Evolutionary conservation across 2,888 invertebrate species (phyloP).

Genomic region (Drosophila ochracea): DNA sequence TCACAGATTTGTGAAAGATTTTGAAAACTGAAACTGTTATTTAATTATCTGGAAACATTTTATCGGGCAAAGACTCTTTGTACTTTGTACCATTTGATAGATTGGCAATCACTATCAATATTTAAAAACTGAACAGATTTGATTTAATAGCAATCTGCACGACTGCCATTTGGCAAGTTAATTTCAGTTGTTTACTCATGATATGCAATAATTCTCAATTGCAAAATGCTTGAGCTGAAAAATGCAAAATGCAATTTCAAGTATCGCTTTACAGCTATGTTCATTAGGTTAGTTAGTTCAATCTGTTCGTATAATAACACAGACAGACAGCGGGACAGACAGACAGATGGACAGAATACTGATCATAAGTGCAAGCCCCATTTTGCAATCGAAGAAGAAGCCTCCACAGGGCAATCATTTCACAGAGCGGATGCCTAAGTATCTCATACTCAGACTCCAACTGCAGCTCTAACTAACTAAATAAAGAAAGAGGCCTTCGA

Average conservation of each 20-base stretch:
- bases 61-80: neutral
- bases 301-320: slow-evolving; percentile 31
- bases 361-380: slow-evolving; percentile 46
- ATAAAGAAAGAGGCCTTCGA: slow-evolving; percentile 60
- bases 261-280: slow-evolving; percentile 64
- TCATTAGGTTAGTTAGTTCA: slow-evolving; percentile 64
- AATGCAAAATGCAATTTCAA: slow-evolving; percentile 43
- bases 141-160: neutral
- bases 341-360: slow-evolving; percentile 5
- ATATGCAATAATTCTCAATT: slow-evolving; percentile 19
- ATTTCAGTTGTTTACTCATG: slow-evolving; percentile 14
- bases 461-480: slow-evolving; percentile 56
- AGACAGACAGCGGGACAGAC: neutral
- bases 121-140: slow-evolving; percentile 1
- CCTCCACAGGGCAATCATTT: slow-evolving; percentile 51
- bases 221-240: slow-evolving; percentile 1
- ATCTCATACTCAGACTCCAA: slow-evolving; percentile 14
- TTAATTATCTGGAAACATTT: neutral
- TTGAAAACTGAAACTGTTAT: neutral
- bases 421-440: slow-evolving; percentile 33
- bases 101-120: neutral
- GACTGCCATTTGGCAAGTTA: slow-evolving; percentile 6
- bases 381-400: slow-evolving; percentile 49
- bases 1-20: neutral
- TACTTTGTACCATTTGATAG: neutral